Base-by-base conservation (phyloP, 2,888 invertebrate species). In the Cryptus armator region DNA sequence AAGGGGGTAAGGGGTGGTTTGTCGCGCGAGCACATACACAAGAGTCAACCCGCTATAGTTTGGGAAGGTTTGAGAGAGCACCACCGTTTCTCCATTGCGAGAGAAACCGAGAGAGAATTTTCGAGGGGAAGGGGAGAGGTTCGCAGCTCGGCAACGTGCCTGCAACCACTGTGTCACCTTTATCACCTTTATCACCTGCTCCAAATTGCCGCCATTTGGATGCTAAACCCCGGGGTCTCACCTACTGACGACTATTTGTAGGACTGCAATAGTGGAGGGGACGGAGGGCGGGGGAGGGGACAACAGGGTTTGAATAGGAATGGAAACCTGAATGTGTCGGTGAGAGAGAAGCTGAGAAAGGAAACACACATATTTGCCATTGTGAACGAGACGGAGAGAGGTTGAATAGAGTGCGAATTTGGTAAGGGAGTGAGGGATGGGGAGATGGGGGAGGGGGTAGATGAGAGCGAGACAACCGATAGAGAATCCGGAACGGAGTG, bases 121-220 rank as follows among this genome's bases (percentile, higher is more conserved):
- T 70, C 67, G 74, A 74, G 51, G 75, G 76, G 72, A 44, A 74
- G 19, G 75, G 62, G 43, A 59, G 19, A 72, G 66, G 68, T 67
- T 44, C 72, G 83, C 85, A 72, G 87, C 87, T 85, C 89, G 88
- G 87, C 86, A 89, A 86, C 88, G 82, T 88, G 86, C 88, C 88
- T 85, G 90, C 91, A 90, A 92, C 92, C 92, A 90, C 92, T 90
- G 90, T 86, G 92, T 92, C 93, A 93, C 92, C 93, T 93, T 93
- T 93, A 93, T 93, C 92, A 92, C 93, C 93, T 93, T 93, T 93
- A 93, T 93, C 93, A 92, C 93, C 93, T 92, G 91, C 91, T 92
- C 92, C 93, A 93, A 93, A 93, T 93, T 93, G 93, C 92, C 91
- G 87, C 93, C 92, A 93, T 93, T 93, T 93, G 91, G 91, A 93